A percentile compares a stretch with the other conserved stretches of the same genome.
These are phyloP conservation scores for Lethocerus indicus DNA, from an alignment of 1,140 invertebrate genomes.

Conservation along the genomic window DNA sequence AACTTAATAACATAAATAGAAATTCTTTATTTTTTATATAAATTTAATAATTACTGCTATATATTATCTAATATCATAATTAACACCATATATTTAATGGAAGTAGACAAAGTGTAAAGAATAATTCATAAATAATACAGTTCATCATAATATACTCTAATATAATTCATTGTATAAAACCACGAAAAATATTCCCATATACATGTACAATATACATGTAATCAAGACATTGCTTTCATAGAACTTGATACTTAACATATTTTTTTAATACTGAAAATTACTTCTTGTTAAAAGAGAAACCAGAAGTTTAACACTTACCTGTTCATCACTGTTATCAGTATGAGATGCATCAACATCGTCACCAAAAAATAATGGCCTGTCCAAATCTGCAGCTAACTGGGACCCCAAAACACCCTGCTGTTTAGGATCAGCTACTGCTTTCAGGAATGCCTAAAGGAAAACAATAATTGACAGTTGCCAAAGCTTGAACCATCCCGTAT, in stretches of 20 bases:
- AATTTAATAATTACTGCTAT: too few species aligned
- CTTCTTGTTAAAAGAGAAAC: neutral
- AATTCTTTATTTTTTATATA: constrained; percentile 1
- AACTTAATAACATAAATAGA: neutral
- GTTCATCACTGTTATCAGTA: neutral
- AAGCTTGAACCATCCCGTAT: neutral
- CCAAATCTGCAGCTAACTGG: neutral
- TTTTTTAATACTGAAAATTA: neutral
- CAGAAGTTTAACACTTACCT: neutral
- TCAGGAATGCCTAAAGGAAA: constrained; percentile 7
- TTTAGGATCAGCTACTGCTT: constrained; percentile 6
- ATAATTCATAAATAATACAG: too few species aligned
- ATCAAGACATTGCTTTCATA: neutral
- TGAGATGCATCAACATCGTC: neutral
- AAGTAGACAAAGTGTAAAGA: too few species aligned
- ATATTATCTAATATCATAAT: too few species aligned
- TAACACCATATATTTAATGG: too few species aligned
- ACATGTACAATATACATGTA: neutral
- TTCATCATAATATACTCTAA: too few species aligned
- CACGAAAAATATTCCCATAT: neutral
- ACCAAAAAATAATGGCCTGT: constrained; percentile 1
- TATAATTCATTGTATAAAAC: neutral
- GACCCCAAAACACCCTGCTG: neutral
- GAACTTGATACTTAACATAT: neutral
- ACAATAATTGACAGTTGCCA: neutral